Evolutionary conservation across 2,888 invertebrate species (phyloP).

Genomic region (Mystacides longicornis): DNA sequence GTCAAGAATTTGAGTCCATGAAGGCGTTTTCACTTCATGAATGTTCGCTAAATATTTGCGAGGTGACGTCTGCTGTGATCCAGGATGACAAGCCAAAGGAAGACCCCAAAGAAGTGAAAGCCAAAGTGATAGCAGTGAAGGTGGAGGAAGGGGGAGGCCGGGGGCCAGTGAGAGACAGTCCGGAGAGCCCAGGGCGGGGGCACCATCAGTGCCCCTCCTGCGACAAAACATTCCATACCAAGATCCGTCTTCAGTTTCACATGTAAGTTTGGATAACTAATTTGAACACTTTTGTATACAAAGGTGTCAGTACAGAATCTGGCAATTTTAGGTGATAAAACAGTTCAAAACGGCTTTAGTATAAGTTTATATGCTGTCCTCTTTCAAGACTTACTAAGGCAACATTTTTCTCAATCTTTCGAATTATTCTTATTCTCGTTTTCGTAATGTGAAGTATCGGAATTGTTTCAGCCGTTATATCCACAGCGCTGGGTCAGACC

Average conservation of each 20-base stretch:
- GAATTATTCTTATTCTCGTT: too few relatives aligned
- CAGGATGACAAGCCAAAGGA: background rate
- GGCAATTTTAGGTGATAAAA: too few relatives aligned
- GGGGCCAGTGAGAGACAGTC: background rate
- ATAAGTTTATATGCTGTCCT: too few relatives aligned
- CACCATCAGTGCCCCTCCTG: conserved; percentile 29
- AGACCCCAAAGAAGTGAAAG: conserved; percentile 2
- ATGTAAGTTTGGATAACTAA: conserved; percentile 34
- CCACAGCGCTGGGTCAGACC: conserved; percentile 14
- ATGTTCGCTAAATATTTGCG: background rate
- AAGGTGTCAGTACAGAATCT: too few relatives aligned
- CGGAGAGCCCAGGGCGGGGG: conserved; percentile 6
- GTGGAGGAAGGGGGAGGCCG: background rate
- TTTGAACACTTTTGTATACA: too few relatives aligned
- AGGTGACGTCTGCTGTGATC: background rate
- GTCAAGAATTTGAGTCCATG: background rate
- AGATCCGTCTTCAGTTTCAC: conserved; percentile 47
- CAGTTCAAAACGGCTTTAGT: too few relatives aligned
- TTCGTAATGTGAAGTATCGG: too few relatives aligned
- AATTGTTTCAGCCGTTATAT: conserved; percentile 17
- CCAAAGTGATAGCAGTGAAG: background rate
- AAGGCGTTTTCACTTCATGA: background rate
- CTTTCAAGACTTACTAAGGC: too few relatives aligned
- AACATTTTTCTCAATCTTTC: too few relatives aligned
- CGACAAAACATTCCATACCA: conserved; percentile 43